phyloP scores from a whole-genome alignment of 1,140 invertebrate species.

The Drosophila auraria region DNA sequence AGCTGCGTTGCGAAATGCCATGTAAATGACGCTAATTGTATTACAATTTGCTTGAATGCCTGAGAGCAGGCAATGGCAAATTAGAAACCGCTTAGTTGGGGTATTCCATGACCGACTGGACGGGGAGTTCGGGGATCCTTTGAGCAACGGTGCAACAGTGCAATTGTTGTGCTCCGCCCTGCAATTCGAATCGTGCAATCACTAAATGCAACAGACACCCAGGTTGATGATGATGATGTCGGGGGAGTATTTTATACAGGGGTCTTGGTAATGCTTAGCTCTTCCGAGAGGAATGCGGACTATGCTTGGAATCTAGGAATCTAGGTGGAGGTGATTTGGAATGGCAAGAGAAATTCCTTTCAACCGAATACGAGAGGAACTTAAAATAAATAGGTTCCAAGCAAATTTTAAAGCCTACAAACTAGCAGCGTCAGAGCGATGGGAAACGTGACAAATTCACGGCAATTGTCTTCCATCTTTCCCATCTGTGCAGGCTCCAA shows the following conservation, averaged over 20 bases:
- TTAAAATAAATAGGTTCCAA: background rate
- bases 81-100: conserved; percentile 78
- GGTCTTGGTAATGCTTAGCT: background rate
- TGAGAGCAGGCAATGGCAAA: conserved; percentile 75
- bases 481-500: conserved; percentile 12
- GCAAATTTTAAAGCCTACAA: conserved; percentile 2
- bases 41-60: conserved; percentile 82
- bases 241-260: conserved; percentile 7
- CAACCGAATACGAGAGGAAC: background rate
- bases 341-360: background rate
- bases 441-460: conserved; percentile 41
- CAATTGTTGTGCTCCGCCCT: conserved; percentile 49
- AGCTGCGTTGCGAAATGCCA: conserved; percentile 50
- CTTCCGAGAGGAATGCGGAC: conserved; percentile 8
- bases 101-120: conserved; percentile 51
- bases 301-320: conserved; percentile 2
- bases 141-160: conserved; percentile 11
- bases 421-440: background rate
- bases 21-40: conserved; percentile 83
- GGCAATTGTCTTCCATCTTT: conserved; percentile 32
- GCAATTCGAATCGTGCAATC: conserved; percentile 60
- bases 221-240: conserved; percentile 39
- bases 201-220: conserved; percentile 44
- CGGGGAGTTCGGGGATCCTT: conserved; percentile 5
- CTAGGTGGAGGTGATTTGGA: background rate